phyloP scores from a whole-genome alignment of 2,113 vertebrate genomes.

The Salvator merianae region DNA sequence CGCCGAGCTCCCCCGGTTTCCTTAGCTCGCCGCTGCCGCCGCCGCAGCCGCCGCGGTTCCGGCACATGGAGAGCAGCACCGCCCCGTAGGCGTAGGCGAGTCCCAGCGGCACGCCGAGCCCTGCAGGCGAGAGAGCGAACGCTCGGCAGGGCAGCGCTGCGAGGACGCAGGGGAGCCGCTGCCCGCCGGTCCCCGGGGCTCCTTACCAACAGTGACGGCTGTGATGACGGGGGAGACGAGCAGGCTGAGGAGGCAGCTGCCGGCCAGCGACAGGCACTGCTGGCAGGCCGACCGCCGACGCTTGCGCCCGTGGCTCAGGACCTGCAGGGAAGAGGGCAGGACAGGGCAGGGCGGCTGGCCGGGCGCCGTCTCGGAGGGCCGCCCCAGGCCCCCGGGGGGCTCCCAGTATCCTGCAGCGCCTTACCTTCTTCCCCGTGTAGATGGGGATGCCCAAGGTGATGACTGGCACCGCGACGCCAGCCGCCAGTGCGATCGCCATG shows the following conservation, averaged over 20 bases:
- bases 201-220: slow-evolving; percentile 79
- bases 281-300: slow-evolving; percentile 88
- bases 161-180: no score
- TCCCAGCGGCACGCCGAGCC: slow-evolving; percentile 84
- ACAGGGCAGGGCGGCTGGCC: background rate
- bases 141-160: no score
- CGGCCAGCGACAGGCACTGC: slow-evolving; percentile 86
- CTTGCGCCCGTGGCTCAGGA: slow-evolving; percentile 86
- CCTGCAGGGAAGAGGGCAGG: slow-evolving; percentile 46
- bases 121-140: slow-evolving; percentile 56
- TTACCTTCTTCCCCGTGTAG: slow-evolving; percentile 88
- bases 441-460: slow-evolving; percentile 88
- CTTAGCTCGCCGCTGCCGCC: slow-evolving; percentile 63
- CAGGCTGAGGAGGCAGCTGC: slow-evolving; percentile 85
- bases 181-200: fast-evolving
- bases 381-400: background rate
- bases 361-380: background rate
- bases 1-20: slow-evolving; percentile 69
- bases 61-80: slow-evolving; percentile 85
- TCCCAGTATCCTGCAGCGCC: background rate
- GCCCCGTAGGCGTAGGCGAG: slow-evolving; percentile 85
- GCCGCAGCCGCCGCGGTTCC: slow-evolving; percentile 78
- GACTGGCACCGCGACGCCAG: slow-evolving; percentile 86
- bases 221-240: slow-evolving; percentile 87
- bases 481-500: slow-evolving; percentile 85